Conservation (phyloP, 2,888 invertebrate species). For the Rhopalosiphum nymphaeae region DNA sequence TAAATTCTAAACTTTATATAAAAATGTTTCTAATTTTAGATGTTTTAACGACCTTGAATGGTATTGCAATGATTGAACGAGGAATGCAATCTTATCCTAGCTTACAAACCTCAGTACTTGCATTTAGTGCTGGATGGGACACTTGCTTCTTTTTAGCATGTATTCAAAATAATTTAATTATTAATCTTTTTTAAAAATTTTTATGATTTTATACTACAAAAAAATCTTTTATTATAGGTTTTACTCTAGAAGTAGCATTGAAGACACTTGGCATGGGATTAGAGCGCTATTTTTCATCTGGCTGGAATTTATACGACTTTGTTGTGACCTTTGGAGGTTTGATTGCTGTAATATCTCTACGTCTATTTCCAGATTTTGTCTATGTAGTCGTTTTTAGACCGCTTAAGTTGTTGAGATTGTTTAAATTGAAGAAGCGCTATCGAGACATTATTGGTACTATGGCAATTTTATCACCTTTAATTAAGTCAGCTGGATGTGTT, state of each 20-base stretch:
- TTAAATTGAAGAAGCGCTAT: slow-evolving; percentile 85
- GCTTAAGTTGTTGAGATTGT: slow-evolving; percentile 77
- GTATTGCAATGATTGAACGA: slow-evolving; percentile 80
- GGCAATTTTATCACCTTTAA: slow-evolving; percentile 83
- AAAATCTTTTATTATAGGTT: slow-evolving; percentile 72
- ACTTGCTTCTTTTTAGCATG: slow-evolving; percentile 79
- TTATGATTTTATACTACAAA: slow-evolving; percentile 35
- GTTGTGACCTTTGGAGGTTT: slow-evolving; percentile 78
- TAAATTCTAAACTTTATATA: not conserved
- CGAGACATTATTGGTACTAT: slow-evolving; percentile 87
- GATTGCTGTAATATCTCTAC: slow-evolving; percentile 78
- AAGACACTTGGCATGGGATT: slow-evolving; percentile 83
- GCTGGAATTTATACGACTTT: slow-evolving; percentile 88
- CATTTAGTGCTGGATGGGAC: slow-evolving; percentile 83
- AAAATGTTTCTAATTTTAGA: slow-evolving; percentile 72
- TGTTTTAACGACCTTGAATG: slow-evolving; percentile 80
- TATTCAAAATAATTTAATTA: slow-evolving; percentile 71
- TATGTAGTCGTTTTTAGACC: slow-evolving; percentile 82
- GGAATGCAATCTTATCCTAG: slow-evolving; percentile 75
- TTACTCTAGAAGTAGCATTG: slow-evolving; percentile 80
- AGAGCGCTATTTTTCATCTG: slow-evolving; percentile 80
- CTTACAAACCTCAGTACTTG: slow-evolving; percentile 76
- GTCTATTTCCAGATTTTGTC: slow-evolving; percentile 78
- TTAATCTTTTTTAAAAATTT: slow-evolving; percentile 5
- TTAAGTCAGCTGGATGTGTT: slow-evolving; percentile 82